phyloP scores from a whole-genome alignment of 1,140 invertebrate species.

The Physella acuta region DNA sequence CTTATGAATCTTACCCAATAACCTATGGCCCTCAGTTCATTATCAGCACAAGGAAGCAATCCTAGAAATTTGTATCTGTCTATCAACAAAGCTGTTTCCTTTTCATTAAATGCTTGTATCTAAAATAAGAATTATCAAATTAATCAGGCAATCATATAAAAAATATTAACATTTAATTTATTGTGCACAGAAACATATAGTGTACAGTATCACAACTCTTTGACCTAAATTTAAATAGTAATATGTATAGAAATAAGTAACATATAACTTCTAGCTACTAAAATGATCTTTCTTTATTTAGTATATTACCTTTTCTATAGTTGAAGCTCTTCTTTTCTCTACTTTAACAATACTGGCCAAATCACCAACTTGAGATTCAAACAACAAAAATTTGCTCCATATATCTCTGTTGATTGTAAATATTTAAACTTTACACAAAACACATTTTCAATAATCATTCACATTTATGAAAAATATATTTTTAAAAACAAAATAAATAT shows the following conservation, averaged over 20 bases:
- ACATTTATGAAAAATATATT: too few species aligned
- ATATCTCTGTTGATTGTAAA: conserved; percentile 77
- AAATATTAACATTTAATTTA: too few species aligned
- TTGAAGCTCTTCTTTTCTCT: conserved; percentile 86
- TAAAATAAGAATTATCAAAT: conserved; percentile 53
- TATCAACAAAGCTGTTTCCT: conserved; percentile 92
- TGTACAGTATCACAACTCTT: too few species aligned
- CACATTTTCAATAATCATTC: too few species aligned
- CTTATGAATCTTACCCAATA: conserved; percentile 64
- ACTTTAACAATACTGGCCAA: conserved; percentile 97
- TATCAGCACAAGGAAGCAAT: conserved; percentile 84
- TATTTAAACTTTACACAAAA: too few species aligned
- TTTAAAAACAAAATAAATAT: too few species aligned
- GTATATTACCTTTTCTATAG: conserved; percentile 92
- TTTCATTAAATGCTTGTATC: conserved; percentile 95
- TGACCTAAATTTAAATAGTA: too few species aligned
- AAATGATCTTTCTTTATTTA: too few species aligned
- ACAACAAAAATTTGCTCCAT: conserved; percentile 97
- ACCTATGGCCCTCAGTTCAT: conserved; percentile 75
- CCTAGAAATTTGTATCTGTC: conserved; percentile 94
- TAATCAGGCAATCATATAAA: too few species aligned
- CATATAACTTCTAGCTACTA: too few species aligned
- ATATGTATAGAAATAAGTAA: too few species aligned
- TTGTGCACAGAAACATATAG: too few species aligned
- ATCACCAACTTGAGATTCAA: conserved; percentile 98